These are phyloP conservation scores for Caenorhabditis panamensis DNA, from an alignment of 2,888 invertebrate genomes.

Conservation along the genomic window DNA sequence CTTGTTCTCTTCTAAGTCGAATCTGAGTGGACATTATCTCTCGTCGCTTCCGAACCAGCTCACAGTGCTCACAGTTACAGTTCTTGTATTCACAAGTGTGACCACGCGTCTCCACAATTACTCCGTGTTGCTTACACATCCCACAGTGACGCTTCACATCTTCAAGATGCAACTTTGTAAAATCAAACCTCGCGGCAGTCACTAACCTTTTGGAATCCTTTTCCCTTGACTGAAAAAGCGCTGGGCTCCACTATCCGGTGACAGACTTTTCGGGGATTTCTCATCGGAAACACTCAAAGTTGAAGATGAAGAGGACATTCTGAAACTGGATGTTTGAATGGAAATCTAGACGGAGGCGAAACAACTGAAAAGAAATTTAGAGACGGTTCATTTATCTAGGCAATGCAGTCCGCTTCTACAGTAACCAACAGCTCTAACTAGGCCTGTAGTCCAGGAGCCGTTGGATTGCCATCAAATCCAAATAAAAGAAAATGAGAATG, in stretches of 20 bases:
- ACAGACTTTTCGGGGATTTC: conserved; percentile 28
- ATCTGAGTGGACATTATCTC: conserved; percentile 80
- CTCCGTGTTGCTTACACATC: conserved; percentile 78
- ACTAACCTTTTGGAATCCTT: conserved; percentile 69
- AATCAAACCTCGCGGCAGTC: too few relatives aligned
- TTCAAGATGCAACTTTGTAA: too few relatives aligned
- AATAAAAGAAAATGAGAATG: too few relatives aligned
- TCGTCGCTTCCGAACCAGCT: conserved; percentile 76
- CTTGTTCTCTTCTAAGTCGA: conserved; percentile 78
- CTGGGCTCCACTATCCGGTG: conserved; percentile 48
- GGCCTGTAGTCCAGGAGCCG: too few relatives aligned
- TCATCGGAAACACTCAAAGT: conserved; percentile 13
- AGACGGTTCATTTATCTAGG: too few relatives aligned
- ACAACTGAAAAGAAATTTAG: too few relatives aligned
- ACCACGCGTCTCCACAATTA: conserved; percentile 76
- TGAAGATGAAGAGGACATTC: conserved; percentile 23
- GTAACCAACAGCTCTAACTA: too few relatives aligned
- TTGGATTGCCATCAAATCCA: too few relatives aligned
- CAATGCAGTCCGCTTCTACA: too few relatives aligned
- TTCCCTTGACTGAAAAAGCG: conserved; percentile 72
- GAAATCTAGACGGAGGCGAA: too few relatives aligned
- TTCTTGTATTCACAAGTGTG: conserved; percentile 77
- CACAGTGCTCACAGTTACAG: conserved; percentile 76
- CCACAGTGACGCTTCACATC: conserved; percentile 80
- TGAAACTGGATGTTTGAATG: background rate